These are phyloP conservation scores for Hafferia zeledoni DNA, from an alignment of 2,797 vertebrate genomes.

Conservation along the genomic window DNA sequence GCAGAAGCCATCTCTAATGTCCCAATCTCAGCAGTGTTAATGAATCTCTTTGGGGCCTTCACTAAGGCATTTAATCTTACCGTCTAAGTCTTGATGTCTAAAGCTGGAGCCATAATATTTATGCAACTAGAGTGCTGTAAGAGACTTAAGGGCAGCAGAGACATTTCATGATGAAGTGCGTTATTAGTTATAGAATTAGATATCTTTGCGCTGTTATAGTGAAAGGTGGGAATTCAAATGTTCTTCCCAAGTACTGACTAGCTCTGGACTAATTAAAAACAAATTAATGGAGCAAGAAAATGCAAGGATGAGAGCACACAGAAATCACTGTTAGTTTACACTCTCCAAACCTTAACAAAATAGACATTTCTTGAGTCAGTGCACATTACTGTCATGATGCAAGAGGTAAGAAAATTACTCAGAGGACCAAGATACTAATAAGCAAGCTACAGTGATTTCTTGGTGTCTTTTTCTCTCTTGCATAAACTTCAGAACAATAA, in stretches of 20 bases:
- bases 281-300: not conserved
- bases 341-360: not conserved
- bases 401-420: not conserved
- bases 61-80: not conserved
- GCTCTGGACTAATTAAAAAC: not conserved
- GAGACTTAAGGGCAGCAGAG: not conserved
- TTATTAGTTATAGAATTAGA: not conserved
- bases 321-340: not conserved
- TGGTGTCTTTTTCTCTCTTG: not conserved
- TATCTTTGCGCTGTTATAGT: not conserved
- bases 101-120: not conserved
- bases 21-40: not conserved
- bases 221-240: not conserved
- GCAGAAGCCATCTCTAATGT: not conserved
- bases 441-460: not conserved
- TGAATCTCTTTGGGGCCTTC: not conserved
- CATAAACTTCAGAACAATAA: not conserved
- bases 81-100: not conserved
- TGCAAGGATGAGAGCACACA: not conserved
- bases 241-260: not conserved
- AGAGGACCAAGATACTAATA: not conserved
- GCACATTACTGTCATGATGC: not conserved
- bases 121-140: not conserved
- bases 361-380: not conserved
- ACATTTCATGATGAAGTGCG: not conserved